phyloP scores from a whole-genome alignment of 2,797 vertebrate species.

The Steatocranus sp. region DNA sequence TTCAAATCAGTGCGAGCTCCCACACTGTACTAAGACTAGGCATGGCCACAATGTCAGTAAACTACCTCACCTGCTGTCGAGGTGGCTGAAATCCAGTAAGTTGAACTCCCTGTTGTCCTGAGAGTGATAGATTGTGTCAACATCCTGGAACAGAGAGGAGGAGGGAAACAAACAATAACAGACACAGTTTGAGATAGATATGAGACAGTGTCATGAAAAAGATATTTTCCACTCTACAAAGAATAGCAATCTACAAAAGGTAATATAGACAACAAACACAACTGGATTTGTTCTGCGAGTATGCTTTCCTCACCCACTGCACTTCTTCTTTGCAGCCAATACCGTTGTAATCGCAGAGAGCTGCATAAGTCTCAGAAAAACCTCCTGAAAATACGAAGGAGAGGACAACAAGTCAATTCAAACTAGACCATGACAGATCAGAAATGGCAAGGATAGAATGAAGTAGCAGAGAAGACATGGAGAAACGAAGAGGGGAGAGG shows the following conservation, averaged over 20 bases:
- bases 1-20: neutral
- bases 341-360: slow-evolving; percentile 90
- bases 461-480: neutral
- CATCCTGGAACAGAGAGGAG: slow-evolving; percentile 75
- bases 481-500: neutral
- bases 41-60: slow-evolving; percentile 2
- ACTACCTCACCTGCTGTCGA: slow-evolving; percentile 85
- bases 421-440: neutral
- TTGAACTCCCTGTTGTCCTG: slow-evolving; percentile 92
- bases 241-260: neutral
- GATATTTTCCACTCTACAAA: neutral
- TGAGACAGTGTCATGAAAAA: neutral
- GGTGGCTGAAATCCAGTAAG: slow-evolving; percentile 89
- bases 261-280: neutral
- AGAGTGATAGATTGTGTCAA: slow-evolving; percentile 93
- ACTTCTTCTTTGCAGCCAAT: slow-evolving; percentile 91
- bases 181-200: neutral
- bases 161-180: neutral
- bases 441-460: neutral
- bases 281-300: neutral
- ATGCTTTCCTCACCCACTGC: slow-evolving; percentile 81
- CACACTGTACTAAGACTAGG: neutral
- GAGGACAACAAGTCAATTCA: slow-evolving; percentile 17
- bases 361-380: slow-evolving; percentile 90
- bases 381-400: slow-evolving; percentile 73